These are phyloP conservation scores for Chrysolina americana DNA, from an alignment of 2,888 invertebrate genomes.

Conservation along the genomic window DNA sequence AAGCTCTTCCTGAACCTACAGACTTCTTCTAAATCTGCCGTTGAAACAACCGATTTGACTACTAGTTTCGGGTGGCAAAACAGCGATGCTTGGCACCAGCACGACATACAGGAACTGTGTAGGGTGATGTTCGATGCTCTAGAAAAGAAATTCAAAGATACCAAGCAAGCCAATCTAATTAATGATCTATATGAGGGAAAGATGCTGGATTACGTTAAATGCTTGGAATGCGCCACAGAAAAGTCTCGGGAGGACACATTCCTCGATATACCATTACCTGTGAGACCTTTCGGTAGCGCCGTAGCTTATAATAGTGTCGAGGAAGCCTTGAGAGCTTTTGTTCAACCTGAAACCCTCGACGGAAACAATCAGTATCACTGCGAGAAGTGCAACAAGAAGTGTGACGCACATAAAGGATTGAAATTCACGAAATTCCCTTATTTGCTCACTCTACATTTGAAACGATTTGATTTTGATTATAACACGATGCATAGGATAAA, in stretches of 20 bases:
- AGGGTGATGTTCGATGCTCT: conserved; percentile 93
- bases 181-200: conserved; percentile 82
- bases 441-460: conserved; percentile 87
- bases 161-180: conserved; percentile 86
- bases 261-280: conserved; percentile 88
- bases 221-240: conserved; percentile 87
- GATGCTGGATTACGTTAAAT: conserved; percentile 92
- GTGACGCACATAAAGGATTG: conserved; percentile 91
- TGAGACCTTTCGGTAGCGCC: conserved; percentile 85
- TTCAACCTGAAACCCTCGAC: conserved; percentile 86
- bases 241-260: conserved; percentile 88
- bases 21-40: conserved; percentile 83
- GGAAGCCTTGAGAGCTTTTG: conserved; percentile 87
- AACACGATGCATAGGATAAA: conserved; percentile 87
- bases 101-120: conserved; percentile 88
- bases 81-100: conserved; percentile 92
- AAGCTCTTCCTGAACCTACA: conserved; percentile 88
- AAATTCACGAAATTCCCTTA: conserved; percentile 91
- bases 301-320: conserved; percentile 84
- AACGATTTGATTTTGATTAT: conserved; percentile 92
- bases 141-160: conserved; percentile 87
- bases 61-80: conserved; percentile 92
- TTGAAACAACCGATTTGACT: conserved; percentile 90
- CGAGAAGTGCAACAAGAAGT: conserved; percentile 88
- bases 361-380: conserved; percentile 91